Conservation (phyloP, 2,888 invertebrate species). For the Pomacea canaliculata region DNA sequence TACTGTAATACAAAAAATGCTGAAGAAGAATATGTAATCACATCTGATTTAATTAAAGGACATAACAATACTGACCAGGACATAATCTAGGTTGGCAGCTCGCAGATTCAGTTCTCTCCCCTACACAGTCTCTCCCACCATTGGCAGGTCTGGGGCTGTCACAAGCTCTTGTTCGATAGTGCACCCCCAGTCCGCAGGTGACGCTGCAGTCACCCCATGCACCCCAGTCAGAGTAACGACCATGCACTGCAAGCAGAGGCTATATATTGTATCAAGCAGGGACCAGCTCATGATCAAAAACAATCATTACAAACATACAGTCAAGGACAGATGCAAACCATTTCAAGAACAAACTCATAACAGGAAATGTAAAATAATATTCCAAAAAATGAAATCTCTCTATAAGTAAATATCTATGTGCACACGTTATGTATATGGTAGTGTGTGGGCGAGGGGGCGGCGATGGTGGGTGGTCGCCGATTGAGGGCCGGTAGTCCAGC, state of each 20-base stretch:
- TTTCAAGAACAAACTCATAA: background rate
- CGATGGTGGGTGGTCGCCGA: no score
- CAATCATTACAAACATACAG: background rate
- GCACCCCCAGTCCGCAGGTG: slow-evolving; percentile 74
- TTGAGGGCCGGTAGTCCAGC: no score
- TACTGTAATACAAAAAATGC: no score
- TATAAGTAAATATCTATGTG: no score
- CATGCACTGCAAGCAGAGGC: slow-evolving; percentile 62
- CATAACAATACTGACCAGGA: slow-evolving; percentile 50
- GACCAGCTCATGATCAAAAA: background rate
- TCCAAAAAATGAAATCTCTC: background rate
- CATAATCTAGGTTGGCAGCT: slow-evolving; percentile 55
- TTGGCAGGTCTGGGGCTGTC: slow-evolving; percentile 70
- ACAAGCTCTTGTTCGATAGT: slow-evolving; percentile 73
- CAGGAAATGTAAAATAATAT: background rate
- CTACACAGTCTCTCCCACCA: slow-evolving; percentile 70
- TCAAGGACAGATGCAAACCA: background rate
- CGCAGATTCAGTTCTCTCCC: slow-evolving; percentile 59
- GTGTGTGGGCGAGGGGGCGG: no score
- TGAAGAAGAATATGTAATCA: no score
- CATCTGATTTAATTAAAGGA: no score
- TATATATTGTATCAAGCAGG: background rate
- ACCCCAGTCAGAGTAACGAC: slow-evolving; percentile 74
- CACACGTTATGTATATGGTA: no score
- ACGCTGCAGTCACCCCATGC: slow-evolving; percentile 75